A percentile compares a stretch with the other conserved stretches of the same genome.
phyloP scores from a whole-genome alignment of 2,888 invertebrate genomes.

The Cyclophora punctaria region DNA sequence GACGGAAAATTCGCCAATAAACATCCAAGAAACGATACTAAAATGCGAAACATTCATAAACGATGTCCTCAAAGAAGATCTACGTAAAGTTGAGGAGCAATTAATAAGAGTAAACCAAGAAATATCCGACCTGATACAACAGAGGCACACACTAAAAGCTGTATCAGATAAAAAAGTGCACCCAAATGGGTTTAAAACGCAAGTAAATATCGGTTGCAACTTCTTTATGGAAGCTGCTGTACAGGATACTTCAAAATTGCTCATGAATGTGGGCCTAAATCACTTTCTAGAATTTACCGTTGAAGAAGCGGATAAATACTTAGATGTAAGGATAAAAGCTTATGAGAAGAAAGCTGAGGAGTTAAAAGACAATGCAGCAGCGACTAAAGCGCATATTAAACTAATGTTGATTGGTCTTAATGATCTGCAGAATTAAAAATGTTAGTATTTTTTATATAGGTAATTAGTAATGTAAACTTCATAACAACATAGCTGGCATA shows the following conservation, averaged over 20 bases:
- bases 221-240: conserved; percentile 87
- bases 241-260: conserved; percentile 77
- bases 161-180: conserved; percentile 72
- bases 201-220: conserved; percentile 87
- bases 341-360: conserved; percentile 77
- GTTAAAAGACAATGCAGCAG: conserved; percentile 78
- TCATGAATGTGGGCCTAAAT: conserved; percentile 84
- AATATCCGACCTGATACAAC: conserved; percentile 82
- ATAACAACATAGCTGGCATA: no score
- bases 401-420: conserved; percentile 81
- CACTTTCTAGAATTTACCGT: conserved; percentile 83
- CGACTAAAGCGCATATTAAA: conserved; percentile 86
- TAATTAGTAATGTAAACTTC: no score
- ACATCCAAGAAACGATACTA: conserved; percentile 34
- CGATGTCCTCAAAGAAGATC: conserved; percentile 82
- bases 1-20: conserved; percentile 1
- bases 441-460: no score
- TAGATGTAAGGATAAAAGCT: conserved; percentile 80
- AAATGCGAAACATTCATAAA: conserved; percentile 85
- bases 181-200: conserved; percentile 59
- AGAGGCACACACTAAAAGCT: conserved; percentile 81
- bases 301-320: conserved; percentile 81
- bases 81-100: conserved; percentile 75
- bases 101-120: conserved; percentile 79
- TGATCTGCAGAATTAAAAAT: conserved; percentile 60